These are phyloP conservation scores for Limnephilus lunatus DNA, from an alignment of 2,888 invertebrate species.

Conservation along the genomic window DNA sequence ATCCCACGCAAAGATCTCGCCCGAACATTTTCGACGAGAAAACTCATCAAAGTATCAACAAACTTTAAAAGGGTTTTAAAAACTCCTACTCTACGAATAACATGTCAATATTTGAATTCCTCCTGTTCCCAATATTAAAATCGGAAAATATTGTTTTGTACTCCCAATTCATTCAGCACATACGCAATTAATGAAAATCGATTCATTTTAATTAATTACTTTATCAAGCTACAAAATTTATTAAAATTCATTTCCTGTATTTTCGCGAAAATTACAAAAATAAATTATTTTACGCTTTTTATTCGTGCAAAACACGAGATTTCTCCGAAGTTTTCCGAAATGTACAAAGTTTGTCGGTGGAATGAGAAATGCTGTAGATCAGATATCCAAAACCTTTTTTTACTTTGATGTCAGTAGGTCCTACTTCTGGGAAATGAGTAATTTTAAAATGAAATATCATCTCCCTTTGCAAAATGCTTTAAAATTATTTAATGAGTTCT, in stretches of 20 bases:
- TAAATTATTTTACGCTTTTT: neutral
- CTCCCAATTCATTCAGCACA: neutral
- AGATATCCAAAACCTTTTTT: neutral
- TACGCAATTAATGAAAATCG: neutral
- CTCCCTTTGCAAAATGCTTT: neutral
- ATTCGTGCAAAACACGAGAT: conserved; percentile 21
- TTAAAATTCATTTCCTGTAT: neutral
- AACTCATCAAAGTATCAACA: no score
- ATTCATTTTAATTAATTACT: neutral
- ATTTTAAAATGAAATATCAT: neutral
- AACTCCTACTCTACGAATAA: no score
- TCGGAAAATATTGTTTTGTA: no score
- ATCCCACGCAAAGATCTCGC: no score
- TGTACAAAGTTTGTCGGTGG: conserved; percentile 34
- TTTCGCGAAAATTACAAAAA: conserved; percentile 1
- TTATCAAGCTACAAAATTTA: neutral
- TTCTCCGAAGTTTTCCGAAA: conserved; percentile 29
- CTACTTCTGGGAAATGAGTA: neutral
- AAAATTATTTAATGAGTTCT: no score
- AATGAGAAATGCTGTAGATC: conserved; percentile 35
- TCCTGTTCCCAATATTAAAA: no score
- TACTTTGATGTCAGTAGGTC: neutral
- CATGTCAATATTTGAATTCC: no score
- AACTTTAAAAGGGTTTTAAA: no score
- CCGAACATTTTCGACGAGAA: no score